A percentile compares a stretch with the other conserved stretches of the same genome.
Conservation (phyloP, 2,797 vertebrate species). For the Mus caroli region DNA sequence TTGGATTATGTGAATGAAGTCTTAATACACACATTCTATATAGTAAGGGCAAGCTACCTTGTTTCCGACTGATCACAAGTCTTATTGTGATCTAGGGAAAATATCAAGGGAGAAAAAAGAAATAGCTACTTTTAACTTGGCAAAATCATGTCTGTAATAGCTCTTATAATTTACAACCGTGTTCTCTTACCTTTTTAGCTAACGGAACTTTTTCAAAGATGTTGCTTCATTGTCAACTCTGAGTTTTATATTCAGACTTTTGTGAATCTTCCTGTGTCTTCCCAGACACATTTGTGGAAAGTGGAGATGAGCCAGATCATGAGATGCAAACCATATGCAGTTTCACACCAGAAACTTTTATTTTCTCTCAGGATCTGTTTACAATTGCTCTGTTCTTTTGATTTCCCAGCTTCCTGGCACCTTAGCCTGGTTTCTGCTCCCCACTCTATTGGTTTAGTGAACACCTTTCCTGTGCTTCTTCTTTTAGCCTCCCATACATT, state of each 20-base stretch:
- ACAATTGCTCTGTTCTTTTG: conserved; percentile 56
- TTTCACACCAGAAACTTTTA: conserved; percentile 54
- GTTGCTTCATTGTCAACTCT: conserved; percentile 11
- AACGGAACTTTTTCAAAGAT: not conserved
- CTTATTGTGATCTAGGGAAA: conserved; percentile 44
- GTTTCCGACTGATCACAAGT: not conserved
- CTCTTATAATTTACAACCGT: not conserved
- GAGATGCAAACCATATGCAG: conserved; percentile 67
- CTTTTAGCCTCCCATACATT: not conserved
- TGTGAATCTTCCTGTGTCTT: conserved; percentile 49
- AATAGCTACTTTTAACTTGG: not conserved
- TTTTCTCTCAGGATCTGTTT: conserved; percentile 60
- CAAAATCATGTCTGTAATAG: not conserved
- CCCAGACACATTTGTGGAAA: conserved; percentile 40
- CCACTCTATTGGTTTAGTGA: conserved; percentile 34
- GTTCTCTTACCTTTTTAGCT: conserved; percentile 15
- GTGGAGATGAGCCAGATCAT: conserved; percentile 50
- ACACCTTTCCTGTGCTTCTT: not conserved
- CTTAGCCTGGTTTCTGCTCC: conserved; percentile 12
- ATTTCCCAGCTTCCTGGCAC: conserved; percentile 61
- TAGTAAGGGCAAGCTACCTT: not conserved
- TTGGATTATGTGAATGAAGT: not conserved
- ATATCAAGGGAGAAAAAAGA: not conserved
- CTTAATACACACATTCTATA: not conserved
- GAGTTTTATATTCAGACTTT: conserved; percentile 31